Evolutionary conservation across 2,797 vertebrate species (phyloP), one percentile per base, ranked within the genome.

Genomic region (Sitta carolinensis): DNA sequence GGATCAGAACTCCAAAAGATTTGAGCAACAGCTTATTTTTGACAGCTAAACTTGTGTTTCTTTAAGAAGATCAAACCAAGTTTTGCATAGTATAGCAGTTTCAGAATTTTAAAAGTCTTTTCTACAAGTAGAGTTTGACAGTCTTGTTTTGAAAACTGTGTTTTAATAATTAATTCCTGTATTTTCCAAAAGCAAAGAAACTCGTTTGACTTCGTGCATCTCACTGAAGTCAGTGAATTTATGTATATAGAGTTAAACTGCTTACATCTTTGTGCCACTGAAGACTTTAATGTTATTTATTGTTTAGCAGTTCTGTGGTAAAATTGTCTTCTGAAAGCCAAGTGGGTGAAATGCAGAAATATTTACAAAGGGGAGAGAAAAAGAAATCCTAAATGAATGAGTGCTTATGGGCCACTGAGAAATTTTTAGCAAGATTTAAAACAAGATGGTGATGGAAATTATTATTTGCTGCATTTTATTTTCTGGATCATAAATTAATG

Each of bases 81-180:
- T 91, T 94, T 97, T 87, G 70, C 91, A 38, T 12, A 89, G 36
- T 81, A 83, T 52, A 70, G 52, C 59, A 79, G 83, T 59, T 76
- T 67, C 5, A 67, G 70, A 84, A 55, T 84, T 78, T 84, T 47
- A 55, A 85, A 96, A 93, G 47, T 85, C 43, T 76, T 94, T 94
- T 54, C 84, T 87, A 87, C 76, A 92, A 91, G 86, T 58, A 84
- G 52, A 95, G 52, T 89, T 92, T 92, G 90, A 70, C 81, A 84
- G 90, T 55, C 77, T 79, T 36, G 36, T 89, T 97, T 95, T 87
- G 74, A 85, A 93, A 94, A 88, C 88, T 36, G 38, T 64, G 83
- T 96, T 96, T 96, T 92, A 93, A 96, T 94, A 92, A 95, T 95
- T 90, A 77, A 77, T 81, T 55, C 34, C 43, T 50, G 17, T 77